Conservation (phyloP, 2,888 invertebrate species). For the Elmis aenea region DNA sequence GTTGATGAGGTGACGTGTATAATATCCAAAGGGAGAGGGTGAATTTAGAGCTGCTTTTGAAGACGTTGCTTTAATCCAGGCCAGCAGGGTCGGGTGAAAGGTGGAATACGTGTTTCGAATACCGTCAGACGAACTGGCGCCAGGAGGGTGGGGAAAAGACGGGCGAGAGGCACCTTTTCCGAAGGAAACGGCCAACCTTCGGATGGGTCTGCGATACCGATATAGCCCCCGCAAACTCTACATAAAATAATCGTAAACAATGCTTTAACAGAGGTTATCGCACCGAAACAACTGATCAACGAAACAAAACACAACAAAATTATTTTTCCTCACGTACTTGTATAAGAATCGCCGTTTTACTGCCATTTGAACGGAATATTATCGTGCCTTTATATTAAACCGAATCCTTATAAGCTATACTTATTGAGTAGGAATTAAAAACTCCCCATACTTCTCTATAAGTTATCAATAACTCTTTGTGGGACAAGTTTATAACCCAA, state of each 20-base stretch:
- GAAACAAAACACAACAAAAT: too few relatives aligned
- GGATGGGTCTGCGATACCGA: constrained; percentile 12
- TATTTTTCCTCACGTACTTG: too few relatives aligned
- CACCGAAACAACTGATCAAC: too few relatives aligned
- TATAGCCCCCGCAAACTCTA: constrained; percentile 13
- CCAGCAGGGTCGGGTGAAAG: constrained; percentile 24
- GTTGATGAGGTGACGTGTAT: constrained; percentile 25
- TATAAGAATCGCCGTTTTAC: too few relatives aligned
- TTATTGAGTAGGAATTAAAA: too few relatives aligned
- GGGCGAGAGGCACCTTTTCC: background rate
- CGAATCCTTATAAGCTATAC: too few relatives aligned
- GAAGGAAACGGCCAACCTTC: constrained; percentile 13
- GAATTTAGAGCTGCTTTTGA: constrained; percentile 28
- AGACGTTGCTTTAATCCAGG: constrained; percentile 28
- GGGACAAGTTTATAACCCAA: too few relatives aligned
- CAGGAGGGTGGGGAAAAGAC: constrained; percentile 8
- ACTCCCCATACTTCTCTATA: too few relatives aligned
- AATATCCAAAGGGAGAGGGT: constrained; percentile 22
- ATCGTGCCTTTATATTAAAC: too few relatives aligned
- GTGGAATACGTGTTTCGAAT: constrained; percentile 22
- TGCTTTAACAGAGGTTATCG: too few relatives aligned
- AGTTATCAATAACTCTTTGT: too few relatives aligned
- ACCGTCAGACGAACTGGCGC: constrained; percentile 12
- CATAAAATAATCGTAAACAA: constrained; percentile 10
- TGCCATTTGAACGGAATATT: too few relatives aligned